Base-by-base conservation (phyloP, 2,797 vertebrate genomes). In the Mormyrops attenuatus region DNA sequence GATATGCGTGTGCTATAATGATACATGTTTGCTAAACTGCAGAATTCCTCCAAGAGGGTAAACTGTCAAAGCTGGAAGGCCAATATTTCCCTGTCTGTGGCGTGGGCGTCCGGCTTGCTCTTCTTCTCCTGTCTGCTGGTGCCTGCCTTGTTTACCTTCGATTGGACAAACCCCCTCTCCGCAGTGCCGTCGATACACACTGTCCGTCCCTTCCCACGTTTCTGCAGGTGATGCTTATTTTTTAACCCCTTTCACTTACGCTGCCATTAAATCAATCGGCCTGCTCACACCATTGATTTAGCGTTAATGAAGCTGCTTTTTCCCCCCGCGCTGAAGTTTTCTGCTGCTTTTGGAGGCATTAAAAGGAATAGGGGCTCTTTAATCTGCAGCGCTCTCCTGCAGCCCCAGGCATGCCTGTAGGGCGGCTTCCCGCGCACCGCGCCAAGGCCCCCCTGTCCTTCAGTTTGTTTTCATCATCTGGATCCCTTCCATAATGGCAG, bases 351-450 rank as follows among this genome's bases (percentile, higher is more conserved):
- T 88, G 90, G 94, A 96, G 96, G 97, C 97, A 97, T 97, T 97
- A 97, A 97, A 97, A 97, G 96, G 97, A 97, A 97, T 97, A 97
- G 96, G 95, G 96, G 92, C 95, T 96, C 97, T 97, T 97, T 97
- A 97, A 97, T 97, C 97, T 97, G 96, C 92, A 92, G 95, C 95
- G 96, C 95, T 96, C 94, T 96, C 96, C 96, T 96, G 95, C 96
- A 95, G 96, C 97, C 97, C 95, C 96, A 94, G 96, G 97, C 97
- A 95, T 96, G 95, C 97, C 97, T 97, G 96, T 95, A 97, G 97
- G 92, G 93, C 3, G 90, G 91, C 88, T 91, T 92, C 90, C 90
- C 92, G 88, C 92, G 88, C 91, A 38, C 80, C 69, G 38, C 15
- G 41, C 49, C 84, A 34, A 86, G 73, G 91, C 89, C 91, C 90